phyloP scores from a whole-genome alignment of 2,113 vertebrate species.

The Mionectes macconnelli region DNA sequence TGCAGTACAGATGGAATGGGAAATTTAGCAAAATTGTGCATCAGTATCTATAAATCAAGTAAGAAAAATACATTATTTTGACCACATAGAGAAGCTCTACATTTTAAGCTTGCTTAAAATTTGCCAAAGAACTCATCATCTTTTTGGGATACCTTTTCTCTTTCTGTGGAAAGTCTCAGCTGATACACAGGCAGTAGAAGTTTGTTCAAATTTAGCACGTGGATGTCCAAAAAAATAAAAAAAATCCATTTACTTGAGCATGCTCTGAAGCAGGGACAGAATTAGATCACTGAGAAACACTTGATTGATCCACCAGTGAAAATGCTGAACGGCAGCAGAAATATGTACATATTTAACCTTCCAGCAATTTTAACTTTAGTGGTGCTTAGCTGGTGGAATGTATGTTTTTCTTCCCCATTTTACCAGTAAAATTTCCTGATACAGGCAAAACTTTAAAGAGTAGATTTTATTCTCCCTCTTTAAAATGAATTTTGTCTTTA shows the following conservation, averaged over 20 bases:
- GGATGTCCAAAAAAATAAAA: neutral
- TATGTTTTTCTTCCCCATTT: neutral
- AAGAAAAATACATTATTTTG: neutral
- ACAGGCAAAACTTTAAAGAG: neutral
- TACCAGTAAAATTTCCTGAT: neutral
- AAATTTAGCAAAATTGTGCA: neutral
- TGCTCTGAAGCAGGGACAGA: slow-evolving; percentile 4
- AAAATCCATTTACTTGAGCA: neutral
- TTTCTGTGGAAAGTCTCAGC: neutral
- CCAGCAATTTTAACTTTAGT: neutral
- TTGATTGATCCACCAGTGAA: slow-evolving; percentile 38
- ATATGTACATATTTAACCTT: neutral
- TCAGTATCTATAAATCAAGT: neutral
- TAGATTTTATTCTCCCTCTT: neutral
- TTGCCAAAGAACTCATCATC: neutral
- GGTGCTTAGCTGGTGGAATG: neutral
- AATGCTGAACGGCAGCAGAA: slow-evolving; percentile 27
- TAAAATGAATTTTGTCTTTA: neutral
- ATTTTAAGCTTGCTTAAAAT: neutral
- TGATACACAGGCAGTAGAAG: neutral
- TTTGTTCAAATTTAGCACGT: neutral
- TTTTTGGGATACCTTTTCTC: neutral
- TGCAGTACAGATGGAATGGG: neutral
- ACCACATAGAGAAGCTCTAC: neutral
- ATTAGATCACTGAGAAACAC: neutral